Base-by-base conservation (phyloP, 30 jellyfish, hydroid and myxozoan genomes). In the Turritopsis rubra region DNA sequence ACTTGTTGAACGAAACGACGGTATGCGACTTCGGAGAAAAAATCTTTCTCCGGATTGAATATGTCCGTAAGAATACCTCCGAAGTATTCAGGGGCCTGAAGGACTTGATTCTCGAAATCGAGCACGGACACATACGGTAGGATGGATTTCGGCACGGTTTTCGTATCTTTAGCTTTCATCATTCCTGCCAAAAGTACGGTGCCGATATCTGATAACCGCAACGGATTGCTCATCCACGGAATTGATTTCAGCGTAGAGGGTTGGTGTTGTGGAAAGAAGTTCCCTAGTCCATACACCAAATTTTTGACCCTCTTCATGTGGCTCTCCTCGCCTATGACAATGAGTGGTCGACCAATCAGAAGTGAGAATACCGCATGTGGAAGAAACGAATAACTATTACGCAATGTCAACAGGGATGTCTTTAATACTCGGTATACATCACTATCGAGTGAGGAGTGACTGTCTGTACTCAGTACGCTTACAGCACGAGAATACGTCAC, bases 311-410 rank as follows among this genome's bases (percentile, higher is more conserved):
- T 23, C 16, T 65, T 53, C 52, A 65, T 71, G 82, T 88, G 73
- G 26, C 66, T 17, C 78, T 75, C 75, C 17, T 92, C 95, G 21
- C 95, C 96, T 26, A 60, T 65, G 52, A 92, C 66, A 21, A 88
- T 81, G 25, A 92, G 89, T 7, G 98, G 96, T 65, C 98, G 85
- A 7, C 98, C 98, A 28, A 88, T 85, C 85, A 88, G 71, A 65
- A 92, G 80, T 17, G 98, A 92, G 81, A 73, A 92, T 1, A 88
- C 80, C 79, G 87, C 68, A 75, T 92, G 98, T 7, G 96, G 89
- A 19, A 92, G 75, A 85, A 88, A 92, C 8, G 89, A 21, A 81
- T 85, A 92, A 19, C 60, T 27, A 23, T 80, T 54, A 16, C 97
- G 79, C 20, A 91, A 82, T 7, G 52, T 71, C 79, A 85, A 13